Evolutionary conservation across 2,113 vertebrate species (phyloP), one percentile per base, ranked within the genome.

Genomic region (Bucco capensis): DNA sequence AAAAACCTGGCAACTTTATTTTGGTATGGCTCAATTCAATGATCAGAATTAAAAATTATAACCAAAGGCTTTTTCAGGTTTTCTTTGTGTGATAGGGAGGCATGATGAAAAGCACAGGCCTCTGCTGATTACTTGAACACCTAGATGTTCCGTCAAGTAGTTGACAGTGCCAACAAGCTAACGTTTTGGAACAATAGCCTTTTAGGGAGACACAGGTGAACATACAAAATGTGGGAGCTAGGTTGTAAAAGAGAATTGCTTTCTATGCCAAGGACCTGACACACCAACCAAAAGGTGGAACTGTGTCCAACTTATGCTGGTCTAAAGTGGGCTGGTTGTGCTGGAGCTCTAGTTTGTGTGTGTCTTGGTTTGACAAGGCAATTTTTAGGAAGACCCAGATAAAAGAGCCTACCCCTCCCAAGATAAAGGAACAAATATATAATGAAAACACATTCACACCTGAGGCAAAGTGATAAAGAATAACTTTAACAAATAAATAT

Each of bases 251-350:
- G 67, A 25, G 10, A 49, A 47, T 21, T 78, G 4, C 3, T 79
- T 88, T 79, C n/a, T 73, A 30, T 35, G 53, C 10, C 19, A 14
- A 10, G 23, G 8, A 62, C 27, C 19, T 79, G 35, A 60, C 16
- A 28, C 2, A 64, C 35, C 19, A 49, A 13, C 3, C 1, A 6
- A 65, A 30, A 65, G n/a, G n/a, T n/a, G n/a, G 8, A 8, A 44
- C 53, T 30, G 16, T 8, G 8, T 72, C 11, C n/a, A 56, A 8
- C 0, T 18, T 47, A 22, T 2, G 1, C 5, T 76, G 13, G 1
- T 61, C 22, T 88, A 4, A 38, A 50, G 23, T 42, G 7, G 8
- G 21, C 7, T 49, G 10, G 12, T 40, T 14, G 16, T 50, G 28
- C n/a, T 35, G 14, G 74, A 70, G 8, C 12, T 81, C 28, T 70